Evolutionary conservation across 2,888 invertebrate genomes (phyloP).

Genomic region (Lagria hirta): DNA sequence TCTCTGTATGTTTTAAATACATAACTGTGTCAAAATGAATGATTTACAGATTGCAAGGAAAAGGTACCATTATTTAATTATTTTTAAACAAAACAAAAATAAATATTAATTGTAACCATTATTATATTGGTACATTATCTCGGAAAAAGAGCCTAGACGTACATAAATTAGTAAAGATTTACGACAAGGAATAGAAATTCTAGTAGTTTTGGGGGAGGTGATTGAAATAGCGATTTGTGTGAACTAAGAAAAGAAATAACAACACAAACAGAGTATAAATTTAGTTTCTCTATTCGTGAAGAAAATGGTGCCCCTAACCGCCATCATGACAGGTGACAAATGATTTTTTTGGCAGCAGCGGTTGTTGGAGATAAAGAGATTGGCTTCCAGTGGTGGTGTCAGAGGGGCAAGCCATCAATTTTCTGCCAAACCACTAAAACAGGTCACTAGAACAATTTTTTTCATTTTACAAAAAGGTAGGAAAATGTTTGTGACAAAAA

Average conservation of each 20-base stretch:
- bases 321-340: constrained; percentile 42
- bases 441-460: constrained; percentile 17
- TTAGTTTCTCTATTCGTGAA: no score
- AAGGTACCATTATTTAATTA: constrained; percentile 27
- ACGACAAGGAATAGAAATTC: constrained; percentile 25
- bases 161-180: constrained; percentile 36
- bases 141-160: constrained; percentile 24
- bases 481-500: no score
- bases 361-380: constrained; percentile 39
- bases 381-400: constrained; percentile 40
- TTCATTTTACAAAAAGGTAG: no score
- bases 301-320: neutral
- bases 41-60: constrained; percentile 16
- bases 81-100: constrained; percentile 26
- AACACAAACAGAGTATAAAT: no score
- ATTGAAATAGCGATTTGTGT: constrained; percentile 21
- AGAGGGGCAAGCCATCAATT: constrained; percentile 25
- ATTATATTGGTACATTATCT: constrained; percentile 30
- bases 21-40: constrained; percentile 26
- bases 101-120: constrained; percentile 28
- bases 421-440: constrained; percentile 11
- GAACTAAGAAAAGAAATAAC: no score
- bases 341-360: constrained; percentile 42
- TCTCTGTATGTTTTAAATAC: constrained; percentile 10
- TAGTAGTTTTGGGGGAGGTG: constrained; percentile 26